These are phyloP conservation scores for Ischnus inquisitorius DNA, from an alignment of 2,888 invertebrate genomes.

Conservation along the genomic window DNA sequence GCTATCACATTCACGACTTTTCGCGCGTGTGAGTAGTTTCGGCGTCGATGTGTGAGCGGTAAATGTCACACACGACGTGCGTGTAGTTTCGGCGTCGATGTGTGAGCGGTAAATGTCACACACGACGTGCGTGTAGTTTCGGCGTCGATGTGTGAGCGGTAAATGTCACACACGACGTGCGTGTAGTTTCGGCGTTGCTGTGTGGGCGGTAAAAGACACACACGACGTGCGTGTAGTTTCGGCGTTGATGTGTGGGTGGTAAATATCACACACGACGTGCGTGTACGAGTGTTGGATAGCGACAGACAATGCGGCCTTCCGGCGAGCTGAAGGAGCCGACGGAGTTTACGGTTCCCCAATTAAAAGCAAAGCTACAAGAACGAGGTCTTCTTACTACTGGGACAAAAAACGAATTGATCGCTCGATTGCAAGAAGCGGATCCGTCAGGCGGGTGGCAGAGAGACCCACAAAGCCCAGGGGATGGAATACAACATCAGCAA, in stretches of 20 bases:
- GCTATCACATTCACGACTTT: too few relatives aligned
- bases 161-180: too few relatives aligned
- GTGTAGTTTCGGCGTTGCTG: too few relatives aligned
- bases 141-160: too few relatives aligned
- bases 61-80: too few relatives aligned
- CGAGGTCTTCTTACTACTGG: slow-evolving; percentile 3
- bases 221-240: too few relatives aligned
- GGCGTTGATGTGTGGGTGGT: background rate
- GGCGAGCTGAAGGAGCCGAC: slow-evolving; percentile 33
- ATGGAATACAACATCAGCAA: too few relatives aligned
- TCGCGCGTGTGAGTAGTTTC: background rate
- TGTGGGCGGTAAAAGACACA: too few relatives aligned
- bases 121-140: too few relatives aligned
- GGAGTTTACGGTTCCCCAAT: slow-evolving; percentile 31
- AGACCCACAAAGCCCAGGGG: slow-evolving; percentile 9
- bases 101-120: too few relatives aligned
- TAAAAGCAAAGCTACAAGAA: slow-evolving; percentile 27
- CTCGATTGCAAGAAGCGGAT: slow-evolving; percentile 24
- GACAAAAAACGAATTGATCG: slow-evolving; percentile 28
- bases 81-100: too few relatives aligned
- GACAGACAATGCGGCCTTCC: background rate
- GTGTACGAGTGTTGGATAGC: background rate
- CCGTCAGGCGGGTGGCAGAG: slow-evolving; percentile 27
- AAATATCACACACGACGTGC: background rate
- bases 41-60: too few relatives aligned